Evolutionary conservation across 2,113 vertebrate species (phyloP).

Genomic region (Mellivora capensis): DNA sequence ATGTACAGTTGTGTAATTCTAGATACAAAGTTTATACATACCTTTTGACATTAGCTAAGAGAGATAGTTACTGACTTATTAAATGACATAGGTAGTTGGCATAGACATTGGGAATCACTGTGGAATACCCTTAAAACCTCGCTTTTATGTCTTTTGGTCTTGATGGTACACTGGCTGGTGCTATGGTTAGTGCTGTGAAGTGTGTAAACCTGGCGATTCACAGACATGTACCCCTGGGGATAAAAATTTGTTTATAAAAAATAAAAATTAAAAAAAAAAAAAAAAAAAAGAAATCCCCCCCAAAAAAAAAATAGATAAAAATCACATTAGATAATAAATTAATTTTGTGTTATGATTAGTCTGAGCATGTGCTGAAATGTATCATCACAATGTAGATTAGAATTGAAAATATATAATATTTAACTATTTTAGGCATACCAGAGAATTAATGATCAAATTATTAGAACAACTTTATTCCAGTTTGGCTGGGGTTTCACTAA

Average conservation of each 20-base stretch:
- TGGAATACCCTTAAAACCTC: neutral
- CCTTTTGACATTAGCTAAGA: slow-evolving; percentile 3
- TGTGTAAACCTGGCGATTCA: too few species aligned
- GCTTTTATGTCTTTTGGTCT: neutral
- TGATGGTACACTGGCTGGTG: neutral
- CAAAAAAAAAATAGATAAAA: slow-evolving; percentile 9
- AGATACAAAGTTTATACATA: neutral
- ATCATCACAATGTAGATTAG: neutral
- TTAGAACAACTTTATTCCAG: neutral
- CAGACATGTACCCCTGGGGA: too few species aligned
- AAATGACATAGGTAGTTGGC: neutral
- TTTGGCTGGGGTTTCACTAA: neutral
- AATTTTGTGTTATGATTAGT: neutral
- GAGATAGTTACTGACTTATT: neutral
- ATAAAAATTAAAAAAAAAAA: too few species aligned
- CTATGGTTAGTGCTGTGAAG: too few species aligned
- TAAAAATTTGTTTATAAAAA: too few species aligned
- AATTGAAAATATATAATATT: neutral
- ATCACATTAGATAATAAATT: neutral
- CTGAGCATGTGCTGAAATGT: neutral
- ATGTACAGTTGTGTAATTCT: neutral
- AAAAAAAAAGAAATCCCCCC: too few species aligned
- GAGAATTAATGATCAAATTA: neutral
- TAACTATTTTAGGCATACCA: neutral
- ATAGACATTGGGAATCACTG: neutral